Evolutionary conservation across 2,113 vertebrate species (phyloP).

Genomic region (Mesoclemmys tuberculata): DNA sequence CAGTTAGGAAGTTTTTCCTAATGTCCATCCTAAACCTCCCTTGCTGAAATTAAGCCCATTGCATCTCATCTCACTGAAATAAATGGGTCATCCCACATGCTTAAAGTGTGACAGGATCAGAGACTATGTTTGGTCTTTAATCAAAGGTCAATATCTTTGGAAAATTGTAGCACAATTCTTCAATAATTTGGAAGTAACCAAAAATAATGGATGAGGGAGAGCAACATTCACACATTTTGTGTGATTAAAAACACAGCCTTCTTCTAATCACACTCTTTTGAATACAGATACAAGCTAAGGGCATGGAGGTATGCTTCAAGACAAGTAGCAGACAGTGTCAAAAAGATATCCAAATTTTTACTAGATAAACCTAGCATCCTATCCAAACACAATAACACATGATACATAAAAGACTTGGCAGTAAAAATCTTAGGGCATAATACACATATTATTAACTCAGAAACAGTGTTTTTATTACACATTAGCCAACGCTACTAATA

Average conservation of each 20-base stretch:
- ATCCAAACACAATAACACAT: not conserved
- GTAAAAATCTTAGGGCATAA: too few species aligned
- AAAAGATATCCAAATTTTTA: not conserved
- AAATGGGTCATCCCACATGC: not conserved
- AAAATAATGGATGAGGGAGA: not conserved
- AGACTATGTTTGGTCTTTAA: not conserved
- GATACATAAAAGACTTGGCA: not conserved
- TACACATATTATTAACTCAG: too few species aligned
- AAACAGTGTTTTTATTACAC: not conserved
- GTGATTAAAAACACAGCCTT: not conserved
- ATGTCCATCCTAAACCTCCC: too few species aligned
- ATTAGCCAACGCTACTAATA: not conserved
- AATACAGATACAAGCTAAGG: not conserved
- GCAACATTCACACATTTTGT: not conserved
- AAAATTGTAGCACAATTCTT: not conserved
- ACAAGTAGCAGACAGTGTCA: not conserved
- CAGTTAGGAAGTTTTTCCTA: too few species aligned
- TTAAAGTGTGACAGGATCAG: not conserved
- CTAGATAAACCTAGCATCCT: not conserved
- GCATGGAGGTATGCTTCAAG: not conserved
- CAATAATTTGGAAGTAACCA: too few species aligned
- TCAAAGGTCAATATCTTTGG: not conserved
- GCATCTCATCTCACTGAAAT: not conserved
- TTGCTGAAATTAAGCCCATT: too few species aligned
- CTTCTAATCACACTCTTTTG: not conserved